These are phyloP conservation scores for Scopus umbretta DNA, from an alignment of 2,113 vertebrate genomes.

Conservation along the genomic window DNA sequence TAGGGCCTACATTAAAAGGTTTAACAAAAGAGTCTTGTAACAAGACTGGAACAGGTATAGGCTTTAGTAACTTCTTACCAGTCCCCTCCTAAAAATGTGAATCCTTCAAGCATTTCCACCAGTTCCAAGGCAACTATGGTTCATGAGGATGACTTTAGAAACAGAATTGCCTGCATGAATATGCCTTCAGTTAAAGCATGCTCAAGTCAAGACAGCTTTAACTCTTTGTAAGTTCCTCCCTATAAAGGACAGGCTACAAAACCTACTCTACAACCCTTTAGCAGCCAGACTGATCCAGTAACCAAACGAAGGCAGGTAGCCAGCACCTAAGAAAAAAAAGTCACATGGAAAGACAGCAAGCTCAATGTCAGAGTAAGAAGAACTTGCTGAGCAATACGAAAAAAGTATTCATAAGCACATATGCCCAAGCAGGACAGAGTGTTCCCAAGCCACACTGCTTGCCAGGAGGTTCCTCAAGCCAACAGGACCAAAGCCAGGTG, in stretches of 20 bases:
- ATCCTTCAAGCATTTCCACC: background rate
- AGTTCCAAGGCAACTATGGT: background rate
- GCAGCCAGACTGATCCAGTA: background rate
- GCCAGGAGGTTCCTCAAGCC: background rate
- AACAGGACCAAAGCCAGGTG: background rate
- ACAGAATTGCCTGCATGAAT: background rate
- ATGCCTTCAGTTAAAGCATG: background rate
- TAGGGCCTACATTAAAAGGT: background rate
- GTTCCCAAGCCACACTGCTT: background rate
- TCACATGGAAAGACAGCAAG: background rate
- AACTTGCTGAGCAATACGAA: background rate
- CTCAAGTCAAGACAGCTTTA: background rate
- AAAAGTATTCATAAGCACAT: background rate
- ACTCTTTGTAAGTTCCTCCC: accelerated
- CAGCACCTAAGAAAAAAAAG: background rate
- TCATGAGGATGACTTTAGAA: background rate
- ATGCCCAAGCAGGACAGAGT: background rate
- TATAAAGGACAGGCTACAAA: background rate
- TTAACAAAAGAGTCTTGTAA: background rate
- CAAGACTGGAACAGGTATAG: background rate
- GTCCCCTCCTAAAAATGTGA: background rate
- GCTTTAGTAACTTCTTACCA: background rate
- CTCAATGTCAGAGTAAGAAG: background rate
- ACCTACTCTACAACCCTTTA: background rate
- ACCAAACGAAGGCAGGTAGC: background rate